phyloP scores from a whole-genome alignment of 92 coral and sea anemone species.

The Porites evermanni region DNA sequence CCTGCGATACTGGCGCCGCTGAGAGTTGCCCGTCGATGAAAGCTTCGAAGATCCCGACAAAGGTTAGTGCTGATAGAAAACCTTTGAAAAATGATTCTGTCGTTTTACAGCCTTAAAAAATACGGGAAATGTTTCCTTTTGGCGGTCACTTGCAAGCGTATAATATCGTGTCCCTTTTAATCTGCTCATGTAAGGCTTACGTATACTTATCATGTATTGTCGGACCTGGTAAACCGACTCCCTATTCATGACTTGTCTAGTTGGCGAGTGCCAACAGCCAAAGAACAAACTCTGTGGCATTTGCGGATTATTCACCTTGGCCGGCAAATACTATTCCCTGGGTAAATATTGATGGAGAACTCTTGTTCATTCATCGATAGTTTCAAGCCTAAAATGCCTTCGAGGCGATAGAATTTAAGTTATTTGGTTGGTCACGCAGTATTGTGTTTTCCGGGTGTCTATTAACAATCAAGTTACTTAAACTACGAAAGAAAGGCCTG shows the following conservation, averaged over 20 bases:
- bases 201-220: not conserved
- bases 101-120: not conserved
- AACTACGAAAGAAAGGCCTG: not conserved
- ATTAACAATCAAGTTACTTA: not conserved
- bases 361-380: conserved; percentile 25
- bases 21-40: conserved; percentile 40
- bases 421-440: conserved; percentile 42
- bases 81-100: not conserved
- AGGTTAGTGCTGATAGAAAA: conserved; percentile 11
- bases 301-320: not conserved
- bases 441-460: conserved; percentile 17
- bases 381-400: conserved; percentile 32
- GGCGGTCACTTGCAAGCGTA: not conserved
- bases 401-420: conserved; percentile 41
- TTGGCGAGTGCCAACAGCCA: not conserved
- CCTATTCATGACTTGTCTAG: not conserved
- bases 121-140: not conserved
- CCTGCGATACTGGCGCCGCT: conserved; percentile 37
- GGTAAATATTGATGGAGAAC: conserved; percentile 19
- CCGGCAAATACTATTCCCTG: conserved; percentile 1
- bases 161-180: not conserved
- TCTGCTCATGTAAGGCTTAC: not conserved
- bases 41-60: conserved; percentile 34
- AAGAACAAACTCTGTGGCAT: not conserved
- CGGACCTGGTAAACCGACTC: conserved; percentile 11